Evolutionary conservation across 2,113 vertebrate species (phyloP), one percentile per base, ranked within the genome.

Genomic region (Capreolus pygargus): DNA sequence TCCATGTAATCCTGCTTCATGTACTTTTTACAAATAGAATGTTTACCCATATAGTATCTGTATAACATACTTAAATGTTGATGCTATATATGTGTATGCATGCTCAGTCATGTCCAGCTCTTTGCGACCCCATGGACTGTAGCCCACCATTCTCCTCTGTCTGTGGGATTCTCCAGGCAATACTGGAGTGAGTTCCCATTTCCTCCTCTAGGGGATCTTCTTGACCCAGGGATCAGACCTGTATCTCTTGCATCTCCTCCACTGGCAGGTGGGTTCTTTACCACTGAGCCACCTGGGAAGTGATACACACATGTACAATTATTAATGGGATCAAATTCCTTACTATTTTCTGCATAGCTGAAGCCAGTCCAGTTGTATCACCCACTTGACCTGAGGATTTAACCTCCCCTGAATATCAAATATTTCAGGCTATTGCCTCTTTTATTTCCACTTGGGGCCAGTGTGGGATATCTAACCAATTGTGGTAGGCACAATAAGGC

Each of bases 251-350:
- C 2, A 1, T 70, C n/a, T 70, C 10, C 67, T 70, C n/a, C 0
- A 0, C 10, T 23, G 67, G n/a, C n/a, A 70, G n/a, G 1, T 70
- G 67, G 67, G n/a, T 70, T 23, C 67, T 70, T 70, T 45, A n/a
- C 39, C 25, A 28, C 74, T 28, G 74, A 78, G 74, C 39, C 39
- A 45, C 67, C 67, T 70, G 67, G 67, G 19, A 70, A 70, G 67
- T 0, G 0, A 7, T 23, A 2, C 6, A 60, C 2, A 55, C 23
- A 70, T 1, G 16, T 7, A 83, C 7, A 60, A 3, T 30, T 96
- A 45, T 54, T 87, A 81, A 30, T 74, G 74, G 6, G 16, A 45
- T 82, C 30, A 87, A 30, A 50, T 54, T 84, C 39, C 15, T 79
- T 70, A 23, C 60, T 30, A 13, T 86, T 33, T 33, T 55, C 3